A percentile compares a stretch with the other conserved stretches of the same genome.
phyloP scores from a whole-genome alignment of 2,797 vertebrate species.

The Pipistrellus pygmaeus region DNA sequence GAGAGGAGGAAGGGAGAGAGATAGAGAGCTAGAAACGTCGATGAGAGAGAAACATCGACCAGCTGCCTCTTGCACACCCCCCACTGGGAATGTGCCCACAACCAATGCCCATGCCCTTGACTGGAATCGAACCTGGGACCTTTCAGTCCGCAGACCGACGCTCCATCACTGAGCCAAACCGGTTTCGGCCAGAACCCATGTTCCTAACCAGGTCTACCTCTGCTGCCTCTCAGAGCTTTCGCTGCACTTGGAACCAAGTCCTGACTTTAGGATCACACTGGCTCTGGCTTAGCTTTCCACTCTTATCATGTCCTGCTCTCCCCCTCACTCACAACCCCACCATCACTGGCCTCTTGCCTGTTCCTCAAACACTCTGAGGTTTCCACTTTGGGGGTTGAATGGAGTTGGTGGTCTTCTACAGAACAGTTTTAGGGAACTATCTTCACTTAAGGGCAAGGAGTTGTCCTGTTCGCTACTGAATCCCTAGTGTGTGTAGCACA shows the following conservation, averaged over 20 bases:
- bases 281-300: not conserved
- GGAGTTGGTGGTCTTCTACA: not conserved
- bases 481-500: not conserved
- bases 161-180: too few species aligned
- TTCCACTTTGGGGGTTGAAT: not conserved
- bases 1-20: too few species aligned
- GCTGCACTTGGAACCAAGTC: not conserved
- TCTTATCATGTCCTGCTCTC: not conserved
- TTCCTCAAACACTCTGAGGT: not conserved
- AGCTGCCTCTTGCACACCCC: too few species aligned
- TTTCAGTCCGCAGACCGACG: too few species aligned
- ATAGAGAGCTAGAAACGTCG: too few species aligned
- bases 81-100: too few species aligned
- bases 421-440: not conserved
- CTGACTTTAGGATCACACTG: not conserved
- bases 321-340: not conserved
- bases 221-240: not conserved
- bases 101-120: too few species aligned
- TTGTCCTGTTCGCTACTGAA: slow-evolving; percentile 1
- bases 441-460: not conserved
- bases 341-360: not conserved
- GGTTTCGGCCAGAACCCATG: not conserved
- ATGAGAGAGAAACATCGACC: too few species aligned
- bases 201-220: not conserved
- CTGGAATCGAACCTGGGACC: too few species aligned